Evolutionary conservation across 2,888 invertebrate species (phyloP), one percentile per base, ranked within the genome.

Genomic region (Tholera decimalis): DNA sequence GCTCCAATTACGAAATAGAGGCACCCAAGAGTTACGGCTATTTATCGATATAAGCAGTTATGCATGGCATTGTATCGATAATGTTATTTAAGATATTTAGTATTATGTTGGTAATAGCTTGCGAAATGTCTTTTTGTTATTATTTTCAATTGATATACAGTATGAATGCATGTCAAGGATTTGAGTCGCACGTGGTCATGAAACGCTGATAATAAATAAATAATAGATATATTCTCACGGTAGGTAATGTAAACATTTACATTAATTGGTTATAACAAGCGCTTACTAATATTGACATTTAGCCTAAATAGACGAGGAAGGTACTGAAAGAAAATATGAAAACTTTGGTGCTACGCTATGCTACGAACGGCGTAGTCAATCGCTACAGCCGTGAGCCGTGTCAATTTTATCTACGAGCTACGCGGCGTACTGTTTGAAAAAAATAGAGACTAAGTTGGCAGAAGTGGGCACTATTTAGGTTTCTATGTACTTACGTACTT

Each of bases 141-240:
- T 77, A 68, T 88, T 85, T 82, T 73, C 51, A 49, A 81, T 73
- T 56, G 68, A 71, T 66, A 75, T 33, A n/a, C n/a, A n/a, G 51
- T 66, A 56, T 39, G 58, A 87, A 91, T 89, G 81, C 87, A 86
- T 93, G 93, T 92, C 93, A 93, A 93, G 93, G 93, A 82, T 83
- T 66, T 63, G 63, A 57, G 46, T 49, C 65, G 84, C 73, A 83
- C 75, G 73, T 76, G 71, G 60, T 58, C 26, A 49, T 74, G 69
- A 74, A 83, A 78, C 53, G 60, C 44, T 51, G 24, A n/a, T 68
- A 50, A n/a, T 68, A 50, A 58, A 39, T 22, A 41, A 49, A 30
- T 44, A 67, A 35, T 51, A 24, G 20, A 13, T 51, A 60, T 72
- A 26, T 62, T 70, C 69, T 70, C 53, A 56, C 53, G 53, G 44